Evolutionary conservation across 2,113 vertebrate genomes (phyloP).

Genomic region (Cynocephalus volans): DNA sequence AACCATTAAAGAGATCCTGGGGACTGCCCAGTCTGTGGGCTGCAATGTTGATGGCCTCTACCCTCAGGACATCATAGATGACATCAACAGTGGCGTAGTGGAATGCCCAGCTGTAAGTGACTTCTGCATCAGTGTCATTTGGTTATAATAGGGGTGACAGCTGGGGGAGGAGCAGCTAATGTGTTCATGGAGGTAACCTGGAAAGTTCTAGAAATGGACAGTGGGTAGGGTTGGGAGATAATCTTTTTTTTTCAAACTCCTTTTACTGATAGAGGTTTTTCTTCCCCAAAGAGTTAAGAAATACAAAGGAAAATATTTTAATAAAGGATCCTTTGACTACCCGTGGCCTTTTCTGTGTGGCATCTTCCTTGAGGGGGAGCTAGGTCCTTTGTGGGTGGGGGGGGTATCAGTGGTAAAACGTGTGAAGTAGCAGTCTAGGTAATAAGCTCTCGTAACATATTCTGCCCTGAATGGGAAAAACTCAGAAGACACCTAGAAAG

Average conservation of each 20-base stretch:
- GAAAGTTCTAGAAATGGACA: not conserved
- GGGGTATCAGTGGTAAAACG: not conserved
- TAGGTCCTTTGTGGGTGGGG: not conserved
- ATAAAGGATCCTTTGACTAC: constrained; percentile 63
- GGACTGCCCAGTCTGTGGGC: constrained; percentile 98
- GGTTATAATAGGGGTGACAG: not conserved
- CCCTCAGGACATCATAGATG: constrained; percentile 98
- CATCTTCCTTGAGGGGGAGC: not conserved
- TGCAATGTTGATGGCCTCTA: constrained; percentile 97
- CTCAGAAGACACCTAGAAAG: not conserved
- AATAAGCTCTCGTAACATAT: not conserved
- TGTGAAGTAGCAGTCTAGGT: rapidly evolving
- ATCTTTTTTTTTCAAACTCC: not conserved
- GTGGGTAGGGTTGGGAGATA: rapidly evolving
- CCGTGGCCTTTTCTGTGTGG: not conserved
- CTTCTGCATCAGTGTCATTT: rapidly evolving
- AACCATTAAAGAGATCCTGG: constrained; percentile 98
- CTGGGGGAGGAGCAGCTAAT: not conserved
- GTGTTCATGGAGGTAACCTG: too few relatives aligned
- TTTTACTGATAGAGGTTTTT: constrained; percentile 11
- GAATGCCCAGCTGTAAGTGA: constrained; percentile 93
- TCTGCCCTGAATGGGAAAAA: not conserved
- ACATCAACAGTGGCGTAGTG: constrained; percentile 95
- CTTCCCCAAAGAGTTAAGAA: constrained; percentile 88
- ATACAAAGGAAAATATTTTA: constrained; percentile 50